phyloP scores from a whole-genome alignment of 2,797 vertebrate genomes.

The Schizothorax lantsangensis region DNA sequence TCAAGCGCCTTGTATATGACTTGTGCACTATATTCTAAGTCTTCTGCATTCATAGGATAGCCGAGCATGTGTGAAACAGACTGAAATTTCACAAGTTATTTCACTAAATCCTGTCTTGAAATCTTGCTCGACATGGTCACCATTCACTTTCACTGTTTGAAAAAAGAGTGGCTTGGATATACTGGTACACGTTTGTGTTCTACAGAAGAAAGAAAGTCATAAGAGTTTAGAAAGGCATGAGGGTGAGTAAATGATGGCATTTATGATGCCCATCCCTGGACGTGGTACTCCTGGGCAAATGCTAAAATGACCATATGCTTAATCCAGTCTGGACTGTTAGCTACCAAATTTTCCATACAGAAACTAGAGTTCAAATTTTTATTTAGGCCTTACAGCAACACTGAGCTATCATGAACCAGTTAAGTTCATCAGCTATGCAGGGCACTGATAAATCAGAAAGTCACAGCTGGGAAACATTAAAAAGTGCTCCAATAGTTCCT shows the following conservation, averaged over 20 bases:
- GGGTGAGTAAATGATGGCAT: not conserved
- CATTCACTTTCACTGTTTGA: not conserved
- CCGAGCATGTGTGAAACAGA: not conserved
- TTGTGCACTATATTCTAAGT: not conserved
- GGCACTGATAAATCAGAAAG: not conserved
- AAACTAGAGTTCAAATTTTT: not conserved
- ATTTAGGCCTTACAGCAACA: not conserved
- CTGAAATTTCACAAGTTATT: not conserved
- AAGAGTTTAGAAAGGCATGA: not conserved
- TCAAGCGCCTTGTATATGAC: not conserved
- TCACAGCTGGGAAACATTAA: not conserved
- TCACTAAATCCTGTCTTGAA: not conserved
- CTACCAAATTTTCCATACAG: not conserved
- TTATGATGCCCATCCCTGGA: not conserved
- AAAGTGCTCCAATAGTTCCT: not conserved
- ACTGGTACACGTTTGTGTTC: not conserved
- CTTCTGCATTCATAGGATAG: not conserved
- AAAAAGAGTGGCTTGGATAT: not conserved
- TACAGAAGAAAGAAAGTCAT: not conserved
- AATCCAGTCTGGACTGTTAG: not conserved
- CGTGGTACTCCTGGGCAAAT: not conserved
- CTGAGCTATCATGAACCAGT: constrained; percentile 6
- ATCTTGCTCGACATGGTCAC: not conserved
- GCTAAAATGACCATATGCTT: not conserved
- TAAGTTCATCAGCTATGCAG: not conserved